Base-by-base conservation (phyloP, 2,888 invertebrate species). In the Xestia c-nigrum region DNA sequence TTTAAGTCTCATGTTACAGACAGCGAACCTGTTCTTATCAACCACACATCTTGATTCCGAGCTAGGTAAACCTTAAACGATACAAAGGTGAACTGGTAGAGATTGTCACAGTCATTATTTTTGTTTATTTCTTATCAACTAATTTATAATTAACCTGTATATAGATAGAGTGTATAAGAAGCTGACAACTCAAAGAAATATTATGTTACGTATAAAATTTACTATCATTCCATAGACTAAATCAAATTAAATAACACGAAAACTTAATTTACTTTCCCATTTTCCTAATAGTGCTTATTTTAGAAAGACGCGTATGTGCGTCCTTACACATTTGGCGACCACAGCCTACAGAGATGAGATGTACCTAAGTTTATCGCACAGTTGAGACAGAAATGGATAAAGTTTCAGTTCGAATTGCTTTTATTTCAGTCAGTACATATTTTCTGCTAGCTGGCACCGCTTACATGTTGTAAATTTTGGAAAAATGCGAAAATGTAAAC, bases 361-460 rank as follows among this genome's bases (percentile, higher is more conserved):
- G 46, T 63, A 19, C 59, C 50, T 16, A 66, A 68, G 61, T 84
- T 74, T 76, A 72, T 64, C 61, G 55, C 55, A 47, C 38, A 59
- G 40, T 72, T 47, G 61, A 74, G 72, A 76, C 79, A 79, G 78
- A 81, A 86, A 84, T 82, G 76, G 77, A 31, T 38, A 68, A 84
- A 85, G 86, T 85, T 85, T 74, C 50, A n/a, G 47, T 65, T 31
- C 31, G 72, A 85, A 78, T 74, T n/a, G 61, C 74, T 85, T 85
- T 80, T 85, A 74, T 80, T 78, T 31, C 19, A 43, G 63, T 31
- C 52, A 65, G 78, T 67, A 71, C 43, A 73, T 74, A 76, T 79
- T 55, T 78, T 70, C 40, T 52, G 59, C 50, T 1, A 5, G 50
- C 43, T 76, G 76, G 68, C 76, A 55, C 21, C 19, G 69, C 12